Evolutionary conservation across 1,140 invertebrate species (phyloP).

Genomic region (Xylocopa sonorina): DNA sequence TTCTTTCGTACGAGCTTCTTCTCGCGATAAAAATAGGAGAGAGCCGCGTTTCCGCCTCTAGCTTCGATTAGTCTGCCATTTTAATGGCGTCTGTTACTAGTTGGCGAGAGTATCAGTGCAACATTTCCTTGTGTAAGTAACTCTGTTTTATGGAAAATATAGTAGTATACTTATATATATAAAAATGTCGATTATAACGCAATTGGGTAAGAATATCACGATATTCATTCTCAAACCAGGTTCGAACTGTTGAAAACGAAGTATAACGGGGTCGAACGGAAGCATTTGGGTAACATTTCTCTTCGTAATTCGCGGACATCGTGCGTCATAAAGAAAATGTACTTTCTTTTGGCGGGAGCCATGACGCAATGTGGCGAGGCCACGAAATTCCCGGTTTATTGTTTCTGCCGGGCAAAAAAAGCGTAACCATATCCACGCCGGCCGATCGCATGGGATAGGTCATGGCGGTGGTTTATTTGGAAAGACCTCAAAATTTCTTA

Average conservation of each 20-base stretch:
- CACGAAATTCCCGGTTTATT: slow-evolving; percentile 68
- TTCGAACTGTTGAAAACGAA: background rate
- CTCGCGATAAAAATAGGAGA: slow-evolving; percentile 32
- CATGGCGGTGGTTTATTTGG: slow-evolving; percentile 71
- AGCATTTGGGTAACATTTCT: slow-evolving; percentile 24
- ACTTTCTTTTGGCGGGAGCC: slow-evolving; percentile 44
- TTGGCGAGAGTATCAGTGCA: no score
- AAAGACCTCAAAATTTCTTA: slow-evolving; percentile 67
- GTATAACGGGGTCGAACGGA: background rate
- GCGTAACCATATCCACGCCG: slow-evolving; percentile 39
- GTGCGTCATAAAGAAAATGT: slow-evolving; percentile 51
- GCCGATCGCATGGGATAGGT: slow-evolving; percentile 67
- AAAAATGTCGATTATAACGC: no score
- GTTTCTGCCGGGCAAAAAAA: slow-evolving; percentile 64
- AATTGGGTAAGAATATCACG: no score
- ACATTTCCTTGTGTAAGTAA: no score
- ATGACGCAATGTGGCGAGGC: slow-evolving; percentile 36
- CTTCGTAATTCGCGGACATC: slow-evolving; percentile 14
- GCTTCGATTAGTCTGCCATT: background rate
- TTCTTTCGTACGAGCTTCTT: slow-evolving; percentile 18
- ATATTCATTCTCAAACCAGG: no score
- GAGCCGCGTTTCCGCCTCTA: background rate
- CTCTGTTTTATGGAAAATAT: no score
- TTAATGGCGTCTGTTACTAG: no score
- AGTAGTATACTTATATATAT: no score